These are phyloP conservation scores for Subanguina moxae DNA, from an alignment of 1,140 invertebrate genomes.

Conservation along the genomic window DNA sequence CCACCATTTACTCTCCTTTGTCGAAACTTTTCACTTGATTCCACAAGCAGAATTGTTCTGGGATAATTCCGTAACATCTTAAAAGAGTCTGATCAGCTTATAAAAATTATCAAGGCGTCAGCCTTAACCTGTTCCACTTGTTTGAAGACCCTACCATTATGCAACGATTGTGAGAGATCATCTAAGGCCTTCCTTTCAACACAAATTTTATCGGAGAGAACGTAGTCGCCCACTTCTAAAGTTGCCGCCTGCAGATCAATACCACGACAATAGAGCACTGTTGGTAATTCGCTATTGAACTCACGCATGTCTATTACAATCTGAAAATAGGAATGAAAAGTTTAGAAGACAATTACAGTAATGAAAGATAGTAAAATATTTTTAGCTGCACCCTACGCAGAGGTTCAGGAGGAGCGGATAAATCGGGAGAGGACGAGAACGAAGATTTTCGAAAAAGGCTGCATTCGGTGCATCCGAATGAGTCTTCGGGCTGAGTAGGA, in stretches of 20 bases:
- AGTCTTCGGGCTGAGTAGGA: too few species aligned
- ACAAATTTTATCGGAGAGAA: slow-evolving; percentile 89
- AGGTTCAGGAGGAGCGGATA: too few species aligned
- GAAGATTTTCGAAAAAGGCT: too few species aligned
- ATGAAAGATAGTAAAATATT: too few species aligned
- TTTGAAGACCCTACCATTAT: slow-evolving; percentile 87
- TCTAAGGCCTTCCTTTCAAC: slow-evolving; percentile 94
- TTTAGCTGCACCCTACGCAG: too few species aligned
- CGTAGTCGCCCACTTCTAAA: slow-evolving; percentile 91
- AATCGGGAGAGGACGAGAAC: too few species aligned
- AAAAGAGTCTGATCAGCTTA: slow-evolving; percentile 19
- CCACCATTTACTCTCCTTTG: slow-evolving; percentile 45
- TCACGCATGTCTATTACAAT: slow-evolving; percentile 83
- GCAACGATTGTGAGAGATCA: slow-evolving; percentile 90
- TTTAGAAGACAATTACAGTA: too few species aligned
- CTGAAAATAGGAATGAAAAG: slow-evolving; percentile 37
- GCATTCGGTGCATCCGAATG: too few species aligned
- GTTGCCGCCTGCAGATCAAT: slow-evolving; percentile 88
- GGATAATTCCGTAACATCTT: slow-evolving; percentile 54
- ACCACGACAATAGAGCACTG: slow-evolving; percentile 83
- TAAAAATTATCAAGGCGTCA: not conserved
- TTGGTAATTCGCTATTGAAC: slow-evolving; percentile 90
- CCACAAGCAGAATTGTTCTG: slow-evolving; percentile 48
- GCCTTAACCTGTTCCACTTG: slow-evolving; percentile 69
- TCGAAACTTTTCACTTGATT: slow-evolving; percentile 55